Evolutionary conservation across 1,140 invertebrate species (phyloP), one percentile per base, ranked within the genome.

Genomic region (Zelostemma sp.): DNA sequence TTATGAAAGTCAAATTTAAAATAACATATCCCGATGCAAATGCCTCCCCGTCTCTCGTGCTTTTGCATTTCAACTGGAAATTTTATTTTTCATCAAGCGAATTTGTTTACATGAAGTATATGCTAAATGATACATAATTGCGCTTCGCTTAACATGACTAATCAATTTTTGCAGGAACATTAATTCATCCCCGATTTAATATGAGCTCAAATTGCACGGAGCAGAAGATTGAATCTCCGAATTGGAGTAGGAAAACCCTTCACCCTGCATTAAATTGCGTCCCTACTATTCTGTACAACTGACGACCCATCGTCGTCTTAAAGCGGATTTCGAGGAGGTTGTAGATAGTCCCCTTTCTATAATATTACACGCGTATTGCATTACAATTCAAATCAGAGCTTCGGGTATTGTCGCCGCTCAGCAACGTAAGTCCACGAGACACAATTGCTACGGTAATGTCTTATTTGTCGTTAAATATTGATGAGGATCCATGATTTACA

Each of bases 351-450:
- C 74, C 75, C 73, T 79, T 78, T 59, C 59, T 65, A 62, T 77
- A 67, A 73, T 68, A 77, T 78, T 79, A 80, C 79, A 81, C 73
- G 79, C 80, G 76, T 82, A 82, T 82, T 82, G 81, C 80, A 82
- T 84, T 83, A 83, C 81, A 76, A 81, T 82, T 82, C 80, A 81
- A 80, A 84, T 84, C 78, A 78, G 72, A 73, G 65, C 60, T 35
- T 67, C 53, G 41, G 57, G 55, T 66, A 59, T 48, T 25, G 17
- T 38, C 33, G 35, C 11, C 35, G 53, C 43, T 9, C n/a, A n/a
- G n/a, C n/a, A n/a, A n/a, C n/a, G n/a, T n/a, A n/a, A n/a, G n/a
- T n/a, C n/a, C n/a, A n/a, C n/a, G n/a, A n/a, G n/a, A n/a, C n/a
- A n/a, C n/a, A n/a, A n/a, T n/a, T n/a, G n/a, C n/a, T n/a, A n/a